Base-by-base conservation (phyloP, 2,113 vertebrate genomes). In the Malurus elegans region DNA sequence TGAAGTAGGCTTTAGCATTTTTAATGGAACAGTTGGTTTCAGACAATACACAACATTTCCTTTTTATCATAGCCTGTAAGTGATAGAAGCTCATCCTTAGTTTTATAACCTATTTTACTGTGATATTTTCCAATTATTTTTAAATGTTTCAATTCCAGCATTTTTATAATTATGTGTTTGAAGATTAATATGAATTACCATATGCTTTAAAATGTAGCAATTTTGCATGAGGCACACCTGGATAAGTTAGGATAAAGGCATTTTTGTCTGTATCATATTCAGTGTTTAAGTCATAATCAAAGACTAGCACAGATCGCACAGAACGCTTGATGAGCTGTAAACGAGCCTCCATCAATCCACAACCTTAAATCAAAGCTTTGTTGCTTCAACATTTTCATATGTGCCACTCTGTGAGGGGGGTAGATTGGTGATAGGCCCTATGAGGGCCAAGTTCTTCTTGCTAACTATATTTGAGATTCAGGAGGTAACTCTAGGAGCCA, bases 201-300 rank as follows among this genome's bases (percentile, higher is more conserved):
- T 91, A 94, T 44, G 51, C 61, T 93, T 94, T 79, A 32, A 94
- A 91, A 78, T 40, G 47, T 61, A 90, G 76, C 42, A 92, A 80
- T 88, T 95, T 62, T 91, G 45, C 72, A 84, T 40, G 85, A 95
- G 79, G 53, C 45, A 95, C 93, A 97, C 91, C 95, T 97, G 95
- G n/a, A 60, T 86, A 93, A 69, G 21, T 54, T 66, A 58, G 48
- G 53, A 78, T 91, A 96, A 94, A 74, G 26, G 48, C 53, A 62
- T 89, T 96, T 92, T 94, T 96, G 36, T 76, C 76, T 90, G 62
- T 26, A 65, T 92, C n/a, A 34, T 45, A 76, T 58, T 85, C 94
- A 89, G 38, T 79, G 54, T 65, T 95, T 94, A 95, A 69, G 64
- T 88, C 16, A 4, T 90, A 96, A 97, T 95, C 93, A 97, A 97